These are phyloP conservation scores for Tribolium castaneum DNA, from an alignment of 1,140 invertebrate species.

Conservation along the genomic window DNA sequence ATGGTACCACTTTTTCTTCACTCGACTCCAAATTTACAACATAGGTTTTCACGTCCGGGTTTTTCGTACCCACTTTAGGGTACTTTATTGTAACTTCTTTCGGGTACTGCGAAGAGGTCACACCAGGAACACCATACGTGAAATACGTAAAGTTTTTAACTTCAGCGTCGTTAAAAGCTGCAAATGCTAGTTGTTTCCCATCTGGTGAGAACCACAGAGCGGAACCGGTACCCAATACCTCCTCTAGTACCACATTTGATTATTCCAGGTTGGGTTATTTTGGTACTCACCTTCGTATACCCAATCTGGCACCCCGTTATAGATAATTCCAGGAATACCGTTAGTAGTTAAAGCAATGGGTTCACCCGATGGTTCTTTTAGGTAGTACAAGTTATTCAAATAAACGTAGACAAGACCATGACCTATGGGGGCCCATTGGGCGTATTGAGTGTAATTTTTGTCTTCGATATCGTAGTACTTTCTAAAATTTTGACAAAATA, in stretches of 20 bases:
- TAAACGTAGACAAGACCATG: conserved; percentile 79
- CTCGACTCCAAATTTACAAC: not conserved
- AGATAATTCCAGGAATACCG: conserved; percentile 73
- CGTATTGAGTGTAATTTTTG: conserved; percentile 62
- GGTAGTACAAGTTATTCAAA: conserved; percentile 85
- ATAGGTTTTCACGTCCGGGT: not conserved
- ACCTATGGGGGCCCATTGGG: conserved; percentile 70
- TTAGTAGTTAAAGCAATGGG: conserved; percentile 68
- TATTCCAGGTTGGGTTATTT: not conserved
- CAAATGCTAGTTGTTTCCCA: conserved; percentile 40
- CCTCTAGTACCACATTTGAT: conserved; percentile 29
- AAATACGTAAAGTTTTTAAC: conserved; percentile 57
- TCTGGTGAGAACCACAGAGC: conserved; percentile 50
- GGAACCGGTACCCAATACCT: conserved; percentile 47
- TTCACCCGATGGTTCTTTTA: conserved; percentile 57
- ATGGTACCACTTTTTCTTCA: not conserved
- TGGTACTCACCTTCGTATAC: conserved; percentile 74
- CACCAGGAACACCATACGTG: conserved; percentile 70
- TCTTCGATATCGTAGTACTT: conserved; percentile 64
- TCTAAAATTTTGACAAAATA: conserved; percentile 57
- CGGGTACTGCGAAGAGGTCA: conserved; percentile 71
- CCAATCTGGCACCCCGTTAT: conserved; percentile 84
- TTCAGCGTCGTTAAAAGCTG: conserved; percentile 38
- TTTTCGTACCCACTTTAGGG: conserved; percentile 73
- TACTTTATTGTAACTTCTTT: conserved; percentile 78